Conservation (phyloP, 2,797 vertebrate genomes). For the Capromys pilorides region DNA sequence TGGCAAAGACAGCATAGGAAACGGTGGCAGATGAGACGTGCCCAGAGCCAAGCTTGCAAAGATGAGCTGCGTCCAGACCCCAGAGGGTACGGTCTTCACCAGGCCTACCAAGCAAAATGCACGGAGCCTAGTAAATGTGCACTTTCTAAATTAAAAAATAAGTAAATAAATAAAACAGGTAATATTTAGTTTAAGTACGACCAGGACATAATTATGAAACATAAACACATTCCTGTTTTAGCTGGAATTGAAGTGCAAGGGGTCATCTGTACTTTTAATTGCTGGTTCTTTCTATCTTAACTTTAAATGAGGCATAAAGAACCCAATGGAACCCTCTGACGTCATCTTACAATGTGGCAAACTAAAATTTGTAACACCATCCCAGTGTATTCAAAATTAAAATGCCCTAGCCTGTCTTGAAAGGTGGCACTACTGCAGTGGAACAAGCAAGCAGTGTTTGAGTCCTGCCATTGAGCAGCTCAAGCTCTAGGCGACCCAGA, state of each 20-base stretch:
- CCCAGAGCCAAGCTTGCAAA: not conserved
- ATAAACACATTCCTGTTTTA: not conserved
- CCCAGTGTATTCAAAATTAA: not conserved
- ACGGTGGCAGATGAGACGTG: not conserved
- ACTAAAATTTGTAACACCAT: not conserved
- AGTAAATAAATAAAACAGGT: not conserved
- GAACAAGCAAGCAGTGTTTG: not conserved
- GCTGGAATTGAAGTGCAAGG: not conserved
- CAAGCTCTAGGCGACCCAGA: not conserved
- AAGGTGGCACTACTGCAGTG: not conserved
- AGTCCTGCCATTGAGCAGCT: accelerated
- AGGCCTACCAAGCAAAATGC: not conserved
- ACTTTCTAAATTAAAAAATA: not conserved
- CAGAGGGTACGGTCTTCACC: not conserved
- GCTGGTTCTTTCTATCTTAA: not conserved
- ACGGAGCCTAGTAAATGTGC: not conserved
- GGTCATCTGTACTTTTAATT: not conserved
- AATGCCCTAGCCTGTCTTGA: not conserved
- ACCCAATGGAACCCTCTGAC: not conserved
- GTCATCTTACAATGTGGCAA: not conserved
- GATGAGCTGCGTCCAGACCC: not conserved
- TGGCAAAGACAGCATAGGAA: not conserved
- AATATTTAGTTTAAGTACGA: not conserved
- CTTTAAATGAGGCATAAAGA: not conserved
- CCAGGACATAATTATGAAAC: not conserved